Base-by-base conservation (phyloP, 1,140 invertebrate genomes). In the Tachypleus tridentatus region DNA sequence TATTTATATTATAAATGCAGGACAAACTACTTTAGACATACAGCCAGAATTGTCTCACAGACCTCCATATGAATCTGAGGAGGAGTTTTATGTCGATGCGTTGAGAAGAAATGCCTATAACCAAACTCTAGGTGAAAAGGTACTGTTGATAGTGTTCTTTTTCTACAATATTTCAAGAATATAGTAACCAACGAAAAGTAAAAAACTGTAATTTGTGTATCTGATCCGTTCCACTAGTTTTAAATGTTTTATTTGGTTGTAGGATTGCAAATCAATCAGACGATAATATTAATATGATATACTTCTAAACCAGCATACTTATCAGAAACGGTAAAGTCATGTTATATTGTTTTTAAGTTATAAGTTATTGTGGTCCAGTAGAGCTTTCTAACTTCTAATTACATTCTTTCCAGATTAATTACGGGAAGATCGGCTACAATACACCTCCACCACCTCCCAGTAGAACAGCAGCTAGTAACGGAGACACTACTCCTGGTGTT, bases 21-120 rank as follows among this genome's bases (percentile, higher is more conserved):
- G 47, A 60, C 8, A 60, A 10, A 60, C 8, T 51, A 9, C 10
- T 51, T 8, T 9, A 9, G 8, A 8, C 29, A 8, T 29, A 9
- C 10, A 9, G 10, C 8, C 58, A 48, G 58, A 60, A 8, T 9
- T 61, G 6, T 49, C 67, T 54, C 64, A 65, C 52, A 68, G 63
- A 52, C 57, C 62, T 63, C 50, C 65, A 29, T 68, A 68, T 49
- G 63, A 60, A 58, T 51, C 63, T 1, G 67, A 68, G 49, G 67
- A 68, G 57, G 67, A 68, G n/a, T 63, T 71, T 56, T 75, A 76
- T 63, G 73, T 71, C 4, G 73, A 75, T 59, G 74, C 73, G 4
- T 61, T 76, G 11, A 58, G 75, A n/a, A 71, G 73, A 62, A 76
- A 76, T 64, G 72, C 72, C 11, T 75, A 74, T 58, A 75, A 74